Conservation (phyloP, 1,140 invertebrate genomes). For the Diorhabda elongata region DNA sequence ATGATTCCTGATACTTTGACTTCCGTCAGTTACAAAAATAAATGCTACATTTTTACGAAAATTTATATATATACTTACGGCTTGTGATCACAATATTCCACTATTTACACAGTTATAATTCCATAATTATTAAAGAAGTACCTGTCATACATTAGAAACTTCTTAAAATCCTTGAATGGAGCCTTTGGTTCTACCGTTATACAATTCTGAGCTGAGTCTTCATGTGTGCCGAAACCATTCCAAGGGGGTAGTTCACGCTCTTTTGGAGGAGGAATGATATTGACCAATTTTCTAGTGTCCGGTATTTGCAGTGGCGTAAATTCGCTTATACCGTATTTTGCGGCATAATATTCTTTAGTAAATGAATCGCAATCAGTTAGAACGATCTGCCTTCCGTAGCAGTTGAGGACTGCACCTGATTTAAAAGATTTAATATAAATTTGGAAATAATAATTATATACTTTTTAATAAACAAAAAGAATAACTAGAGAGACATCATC, state of each 20-base stretch:
- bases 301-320: conserved; percentile 56
- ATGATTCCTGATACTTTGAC: too few species aligned
- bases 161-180: conserved; percentile 71
- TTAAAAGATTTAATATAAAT: background rate
- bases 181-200: conserved; percentile 69
- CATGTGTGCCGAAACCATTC: conserved; percentile 82
- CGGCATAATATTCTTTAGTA: conserved; percentile 81
- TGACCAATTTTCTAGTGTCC: conserved; percentile 44
- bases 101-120: background rate
- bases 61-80: conserved; percentile 5
- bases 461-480: too few species aligned
- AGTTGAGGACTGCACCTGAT: conserved; percentile 59
- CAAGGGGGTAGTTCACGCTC: conserved; percentile 71
- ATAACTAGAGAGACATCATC: too few species aligned
- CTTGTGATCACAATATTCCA: background rate
- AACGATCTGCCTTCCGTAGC: conserved; percentile 75
- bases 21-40: too few species aligned
- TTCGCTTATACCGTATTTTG: conserved; percentile 51
- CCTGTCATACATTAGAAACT: conserved; percentile 76
- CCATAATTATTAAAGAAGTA: conserved; percentile 37
- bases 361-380: conserved; percentile 82
- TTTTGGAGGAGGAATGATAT: conserved; percentile 40
- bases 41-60: conserved; percentile 1
- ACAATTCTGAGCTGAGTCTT: conserved; percentile 84
- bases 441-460: too few species aligned